A percentile compares a stretch with the other conserved stretches of the same genome.
Conservation (phyloP, 1,140 invertebrate genomes). For the Bradysia coprophila region DNA sequence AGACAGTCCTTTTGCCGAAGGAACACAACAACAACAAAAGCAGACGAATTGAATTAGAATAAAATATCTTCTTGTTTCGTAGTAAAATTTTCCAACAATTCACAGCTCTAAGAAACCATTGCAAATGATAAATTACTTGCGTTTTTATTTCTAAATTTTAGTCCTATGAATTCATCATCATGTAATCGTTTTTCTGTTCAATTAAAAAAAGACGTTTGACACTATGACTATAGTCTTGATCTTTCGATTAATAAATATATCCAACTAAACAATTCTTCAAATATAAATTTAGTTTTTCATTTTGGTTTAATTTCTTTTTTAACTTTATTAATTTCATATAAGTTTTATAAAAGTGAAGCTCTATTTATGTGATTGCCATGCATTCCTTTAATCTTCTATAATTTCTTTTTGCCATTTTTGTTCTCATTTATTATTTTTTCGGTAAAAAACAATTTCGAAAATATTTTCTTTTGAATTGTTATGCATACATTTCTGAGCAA, state of each 20-base stretch:
- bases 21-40: too few relatives aligned
- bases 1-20: too few relatives aligned
- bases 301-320: not conserved
- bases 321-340: conserved; percentile 7
- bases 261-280: not conserved
- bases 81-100: too few relatives aligned
- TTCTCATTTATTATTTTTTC: not conserved
- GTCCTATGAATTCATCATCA: not conserved
- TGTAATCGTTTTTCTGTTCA: too few relatives aligned
- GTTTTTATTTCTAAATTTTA: conserved; percentile 17
- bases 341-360: conserved; percentile 12
- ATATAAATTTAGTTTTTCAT: not conserved
- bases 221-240: too few relatives aligned
- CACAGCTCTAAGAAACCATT: conserved; percentile 1
- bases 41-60: too few relatives aligned
- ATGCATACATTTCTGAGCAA: too few relatives aligned
- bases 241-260: too few relatives aligned
- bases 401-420: not conserved
- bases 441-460: too few relatives aligned
- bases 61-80: too few relatives aligned
- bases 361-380: conserved; percentile 25
- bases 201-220: too few relatives aligned
- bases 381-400: conserved; percentile 6
- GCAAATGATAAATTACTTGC: conserved; percentile 12
- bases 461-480: too few relatives aligned